phyloP scores from a whole-genome alignment of 2,797 vertebrate genomes.

The Furcifer pardalis region DNA sequence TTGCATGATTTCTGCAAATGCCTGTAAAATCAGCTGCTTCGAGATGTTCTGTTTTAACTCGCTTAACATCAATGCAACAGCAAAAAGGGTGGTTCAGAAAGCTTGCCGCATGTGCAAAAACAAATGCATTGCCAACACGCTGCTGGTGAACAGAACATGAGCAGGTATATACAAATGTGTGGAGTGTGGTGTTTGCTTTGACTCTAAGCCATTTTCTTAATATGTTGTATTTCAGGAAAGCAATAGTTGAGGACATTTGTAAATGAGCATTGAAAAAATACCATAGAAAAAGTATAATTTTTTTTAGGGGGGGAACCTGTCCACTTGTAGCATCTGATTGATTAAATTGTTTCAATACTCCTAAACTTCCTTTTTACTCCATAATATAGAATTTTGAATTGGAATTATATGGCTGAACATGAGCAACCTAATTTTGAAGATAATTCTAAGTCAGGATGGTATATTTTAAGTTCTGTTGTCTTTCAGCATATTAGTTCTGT shows the following conservation, averaged over 20 bases:
- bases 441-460: neutral
- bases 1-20: constrained; percentile 37
- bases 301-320: too few species aligned
- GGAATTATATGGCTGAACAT: neutral
- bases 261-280: neutral
- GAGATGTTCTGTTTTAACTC: constrained; percentile 38
- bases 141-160: constrained; percentile 30
- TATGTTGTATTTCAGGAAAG: neutral
- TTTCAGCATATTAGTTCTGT: constrained; percentile 1
- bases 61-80: constrained; percentile 37
- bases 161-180: constrained; percentile 28
- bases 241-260: constrained; percentile 1
- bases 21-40: constrained; percentile 27
- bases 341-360: constrained; percentile 22
- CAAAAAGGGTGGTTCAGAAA: constrained; percentile 39
- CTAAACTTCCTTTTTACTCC: neutral
- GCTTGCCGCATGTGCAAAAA: constrained; percentile 40
- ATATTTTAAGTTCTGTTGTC: neutral
- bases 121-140: constrained; percentile 32
- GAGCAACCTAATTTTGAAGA: constrained; percentile 2
- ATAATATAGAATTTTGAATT: constrained; percentile 12
- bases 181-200: constrained; percentile 12
- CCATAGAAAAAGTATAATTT: neutral
- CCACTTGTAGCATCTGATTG: neutral
- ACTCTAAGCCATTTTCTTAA: neutral